Evolutionary conservation across 2,888 invertebrate genomes (phyloP), one percentile per base, ranked within the genome.

Genomic region (Platerodrilus igneus): DNA sequence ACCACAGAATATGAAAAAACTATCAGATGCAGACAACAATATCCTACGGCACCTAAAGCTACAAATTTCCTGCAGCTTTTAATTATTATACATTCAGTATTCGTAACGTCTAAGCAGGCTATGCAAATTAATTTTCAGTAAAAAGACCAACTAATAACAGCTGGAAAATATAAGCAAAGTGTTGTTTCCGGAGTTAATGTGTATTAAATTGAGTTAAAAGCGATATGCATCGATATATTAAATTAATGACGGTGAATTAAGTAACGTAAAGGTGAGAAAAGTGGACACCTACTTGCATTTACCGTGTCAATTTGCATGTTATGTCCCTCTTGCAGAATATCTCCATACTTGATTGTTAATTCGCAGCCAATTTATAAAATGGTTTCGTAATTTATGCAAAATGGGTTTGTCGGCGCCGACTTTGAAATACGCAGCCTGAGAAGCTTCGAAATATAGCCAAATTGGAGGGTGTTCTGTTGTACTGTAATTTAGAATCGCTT

Each of bases 221-320:
- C n/a, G n/a, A n/a, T n/a, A n/a, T n/a, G n/a, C n/a, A n/a, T n/a
- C n/a, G n/a, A n/a, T n/a, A n/a, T n/a, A n/a, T n/a, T n/a, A n/a
- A n/a, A n/a, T n/a, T n/a, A n/a, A n/a, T n/a, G n/a, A n/a, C n/a
- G n/a, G n/a, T n/a, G n/a, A n/a, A n/a, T n/a, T n/a, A n/a, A n/a
- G n/a, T n/a, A n/a, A n/a, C n/a, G n/a, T 23, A 37, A 11, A 46
- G 25, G 47, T 44, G 44, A 45, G 45, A 43, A 45, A 40, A 33
- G 33, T 38, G 29, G 36, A 50, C 47, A 47, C 50, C 32, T 16
- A 41, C 36, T 31, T 37, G 22, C 13, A 11, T 21, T 29, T 30
- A 35, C 47, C 49, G 51, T 55, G 52, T 55, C 52, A 53, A 50
- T 55, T 53, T 55, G 53, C 52, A 49, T 51, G 45, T 41, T n/a